phyloP scores from a whole-genome alignment of 1,140 invertebrate species.

The Centruroides sculpturatus region DNA sequence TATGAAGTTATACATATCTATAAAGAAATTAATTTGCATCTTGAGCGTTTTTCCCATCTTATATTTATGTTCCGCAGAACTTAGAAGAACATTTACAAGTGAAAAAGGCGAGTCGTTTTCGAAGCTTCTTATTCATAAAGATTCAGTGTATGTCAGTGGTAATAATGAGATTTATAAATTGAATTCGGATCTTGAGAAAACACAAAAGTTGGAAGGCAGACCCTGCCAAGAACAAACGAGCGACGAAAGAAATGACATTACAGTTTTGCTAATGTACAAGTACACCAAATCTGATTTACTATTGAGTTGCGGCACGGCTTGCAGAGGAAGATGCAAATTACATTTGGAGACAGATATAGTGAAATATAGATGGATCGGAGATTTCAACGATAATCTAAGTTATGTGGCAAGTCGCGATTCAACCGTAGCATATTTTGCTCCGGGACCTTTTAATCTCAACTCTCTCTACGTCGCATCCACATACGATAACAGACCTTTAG shows the following conservation, averaged over 20 bases:
- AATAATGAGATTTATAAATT: too few species aligned
- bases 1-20: too few species aligned
- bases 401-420: slow-evolving; percentile 4
- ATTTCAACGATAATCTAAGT: slow-evolving; percentile 2
- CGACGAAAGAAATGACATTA: not conserved
- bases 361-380: not conserved
- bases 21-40: too few species aligned
- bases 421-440: slow-evolving; percentile 11
- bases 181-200: too few species aligned
- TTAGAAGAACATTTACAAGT: too few species aligned
- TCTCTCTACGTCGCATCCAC: slow-evolving; percentile 10
- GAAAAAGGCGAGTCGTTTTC: too few species aligned
- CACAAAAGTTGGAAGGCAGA: too few species aligned
- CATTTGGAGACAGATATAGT: not conserved
- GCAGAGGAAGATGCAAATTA: slow-evolving; percentile 14
- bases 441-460: not conserved
- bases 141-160: too few species aligned
- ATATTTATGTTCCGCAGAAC: too few species aligned
- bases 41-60: too few species aligned
- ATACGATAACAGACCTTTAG: slow-evolving; percentile 13
- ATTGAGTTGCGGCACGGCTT: slow-evolving; percentile 10
- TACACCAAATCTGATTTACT: not conserved
- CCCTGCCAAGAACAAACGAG: too few species aligned
- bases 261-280: not conserved
- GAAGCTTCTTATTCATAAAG: too few species aligned